Conservation (phyloP, 1,140 invertebrate genomes). For the Lordiphosa collinella region DNA sequence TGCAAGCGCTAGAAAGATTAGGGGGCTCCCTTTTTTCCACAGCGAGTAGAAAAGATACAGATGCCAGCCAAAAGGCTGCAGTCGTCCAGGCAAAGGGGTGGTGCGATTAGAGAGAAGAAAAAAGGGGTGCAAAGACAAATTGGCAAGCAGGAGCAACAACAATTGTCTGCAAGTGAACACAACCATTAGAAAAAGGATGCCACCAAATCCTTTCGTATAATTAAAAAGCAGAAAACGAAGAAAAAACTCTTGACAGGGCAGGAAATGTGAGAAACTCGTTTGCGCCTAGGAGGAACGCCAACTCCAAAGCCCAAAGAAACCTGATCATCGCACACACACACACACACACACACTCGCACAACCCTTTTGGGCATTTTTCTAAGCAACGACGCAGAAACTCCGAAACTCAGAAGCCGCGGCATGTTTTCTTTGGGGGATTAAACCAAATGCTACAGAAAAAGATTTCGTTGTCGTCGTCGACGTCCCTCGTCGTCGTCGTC, state of each 20-base stretch:
- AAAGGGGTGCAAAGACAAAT: constrained; percentile 50
- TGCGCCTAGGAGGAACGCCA: constrained; percentile 47
- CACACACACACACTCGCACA: constrained; percentile 11
- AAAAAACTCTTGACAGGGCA: constrained; percentile 4
- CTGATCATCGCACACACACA: constrained; percentile 38
- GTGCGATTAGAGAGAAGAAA: constrained; percentile 10
- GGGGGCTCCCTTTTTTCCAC: background rate
- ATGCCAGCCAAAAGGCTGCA: constrained; percentile 5
- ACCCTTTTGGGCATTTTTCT: constrained; percentile 39
- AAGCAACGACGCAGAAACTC: constrained; percentile 35
- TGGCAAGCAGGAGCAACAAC: constrained; percentile 28
- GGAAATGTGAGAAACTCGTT: constrained; percentile 73
- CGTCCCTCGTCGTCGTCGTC: background rate
- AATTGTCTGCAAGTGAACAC: constrained; percentile 49
- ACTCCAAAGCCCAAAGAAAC: constrained; percentile 44
- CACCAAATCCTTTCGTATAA: constrained; percentile 38
- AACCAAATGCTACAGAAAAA: constrained; percentile 65
- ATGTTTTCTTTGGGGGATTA: constrained; percentile 73
- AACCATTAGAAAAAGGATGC: constrained; percentile 56
- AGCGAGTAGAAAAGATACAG: constrained; percentile 16
- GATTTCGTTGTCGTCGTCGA: constrained; percentile 33
- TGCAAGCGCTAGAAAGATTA: constrained; percentile 30
- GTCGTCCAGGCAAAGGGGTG: constrained; percentile 19
- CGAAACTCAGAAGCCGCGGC: constrained; percentile 31
- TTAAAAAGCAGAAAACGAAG: constrained; percentile 50